Percentiles rank a stretch among this genome's conserved stretches.
Evolutionary conservation across 2,797 vertebrate species (phyloP).

Genomic region (Florisuga fusca): DNA sequence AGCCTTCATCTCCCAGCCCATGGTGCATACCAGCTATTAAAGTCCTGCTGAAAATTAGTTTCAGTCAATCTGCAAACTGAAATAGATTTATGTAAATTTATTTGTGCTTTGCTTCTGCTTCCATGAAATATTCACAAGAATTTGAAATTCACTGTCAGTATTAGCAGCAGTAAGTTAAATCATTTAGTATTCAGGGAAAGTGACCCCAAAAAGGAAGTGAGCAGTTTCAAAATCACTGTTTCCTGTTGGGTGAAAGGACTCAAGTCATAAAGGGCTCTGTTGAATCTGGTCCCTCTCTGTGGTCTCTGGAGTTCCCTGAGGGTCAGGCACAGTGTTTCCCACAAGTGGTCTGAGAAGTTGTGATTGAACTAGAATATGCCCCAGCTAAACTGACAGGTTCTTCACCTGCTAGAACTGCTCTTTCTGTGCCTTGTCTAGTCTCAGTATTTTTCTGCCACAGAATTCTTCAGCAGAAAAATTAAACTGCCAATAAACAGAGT

Average conservation of each 20-base stretch:
- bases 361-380: neutral
- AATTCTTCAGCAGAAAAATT: neutral
- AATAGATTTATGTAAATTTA: neutral
- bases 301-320: neutral
- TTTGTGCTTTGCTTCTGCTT: neutral
- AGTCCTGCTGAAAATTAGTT: neutral
- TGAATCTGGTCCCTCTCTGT: neutral
- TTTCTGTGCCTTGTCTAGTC: neutral
- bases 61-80: neutral
- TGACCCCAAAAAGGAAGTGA: neutral
- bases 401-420: neutral
- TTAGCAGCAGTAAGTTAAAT: neutral
- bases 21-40: neutral
- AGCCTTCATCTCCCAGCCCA: neutral
- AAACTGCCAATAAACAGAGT: neutral
- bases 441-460: neutral
- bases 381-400: neutral
- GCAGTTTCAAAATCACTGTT: neutral
- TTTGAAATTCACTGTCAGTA: neutral
- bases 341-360: neutral
- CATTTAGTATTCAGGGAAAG: neutral
- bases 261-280: neutral
- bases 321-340: neutral
- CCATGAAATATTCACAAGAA: neutral
- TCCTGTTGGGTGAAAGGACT: neutral